Evolutionary conservation across 2,113 vertebrate species (phyloP).

Genomic region (Silurus meridionalis): DNA sequence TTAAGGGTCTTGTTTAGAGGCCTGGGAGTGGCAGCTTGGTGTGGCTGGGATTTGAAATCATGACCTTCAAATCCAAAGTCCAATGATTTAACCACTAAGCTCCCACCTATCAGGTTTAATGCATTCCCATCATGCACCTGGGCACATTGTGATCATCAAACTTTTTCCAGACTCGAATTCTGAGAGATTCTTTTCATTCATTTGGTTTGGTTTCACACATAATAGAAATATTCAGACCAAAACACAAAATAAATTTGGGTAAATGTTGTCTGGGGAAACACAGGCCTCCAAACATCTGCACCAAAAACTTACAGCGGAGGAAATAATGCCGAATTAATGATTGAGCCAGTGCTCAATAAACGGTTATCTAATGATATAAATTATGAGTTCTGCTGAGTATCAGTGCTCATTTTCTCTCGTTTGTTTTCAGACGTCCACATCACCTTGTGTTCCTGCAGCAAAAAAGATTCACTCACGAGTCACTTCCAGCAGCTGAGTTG

Average conservation of each 20-base stretch:
- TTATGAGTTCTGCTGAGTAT: neutral
- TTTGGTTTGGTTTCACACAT: neutral
- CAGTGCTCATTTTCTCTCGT: neutral
- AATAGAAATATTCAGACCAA: neutral
- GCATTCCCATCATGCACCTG: neutral
- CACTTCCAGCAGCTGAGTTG: neutral
- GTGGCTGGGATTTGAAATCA: too few species aligned
- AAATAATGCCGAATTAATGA: neutral
- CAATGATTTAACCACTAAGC: too few species aligned
- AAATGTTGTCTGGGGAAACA: neutral
- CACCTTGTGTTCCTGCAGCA: neutral
- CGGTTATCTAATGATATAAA: neutral
- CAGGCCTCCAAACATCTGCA: neutral
- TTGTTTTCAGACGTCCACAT: neutral
- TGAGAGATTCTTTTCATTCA: neutral
- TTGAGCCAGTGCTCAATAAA: neutral
- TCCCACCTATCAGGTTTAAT: neutral
- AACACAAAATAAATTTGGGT: neutral
- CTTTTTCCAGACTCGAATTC: too few species aligned
- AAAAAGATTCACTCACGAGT: neutral
- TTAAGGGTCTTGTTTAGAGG: too few species aligned
- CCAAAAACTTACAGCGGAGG: neutral
- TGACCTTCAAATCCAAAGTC: too few species aligned
- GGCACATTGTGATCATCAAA: neutral
- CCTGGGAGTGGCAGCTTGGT: too few species aligned